Evolutionary conservation across 1,140 invertebrate genomes (phyloP).

Genomic region (Vollenhovia emeryi): DNA sequence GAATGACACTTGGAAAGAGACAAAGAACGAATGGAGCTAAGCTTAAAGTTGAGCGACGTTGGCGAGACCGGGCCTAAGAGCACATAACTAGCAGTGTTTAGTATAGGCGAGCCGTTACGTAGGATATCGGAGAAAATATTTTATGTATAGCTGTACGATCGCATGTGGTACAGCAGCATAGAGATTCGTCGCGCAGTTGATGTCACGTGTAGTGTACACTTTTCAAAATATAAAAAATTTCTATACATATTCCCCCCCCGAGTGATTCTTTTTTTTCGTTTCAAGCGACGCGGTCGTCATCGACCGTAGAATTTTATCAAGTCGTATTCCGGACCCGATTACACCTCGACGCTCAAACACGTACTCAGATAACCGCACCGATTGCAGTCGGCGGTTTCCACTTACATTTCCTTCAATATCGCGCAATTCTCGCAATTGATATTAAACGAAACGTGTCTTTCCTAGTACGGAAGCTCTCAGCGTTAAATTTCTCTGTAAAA

Average conservation of each 20-base stretch:
- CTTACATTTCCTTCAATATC: not conserved
- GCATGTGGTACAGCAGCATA: not conserved
- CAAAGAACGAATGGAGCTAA: no score
- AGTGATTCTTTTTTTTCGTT: not conserved
- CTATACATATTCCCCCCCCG: not conserved
- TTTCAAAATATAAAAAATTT: slow-evolving; percentile 17
- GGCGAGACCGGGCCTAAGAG: no score
- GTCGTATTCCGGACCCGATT: not conserved
- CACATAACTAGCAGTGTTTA: not conserved
- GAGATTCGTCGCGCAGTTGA: not conserved
- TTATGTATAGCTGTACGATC: not conserved
- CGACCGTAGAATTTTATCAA: not conserved
- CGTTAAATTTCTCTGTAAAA: not conserved
- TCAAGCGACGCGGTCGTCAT: not conserved
- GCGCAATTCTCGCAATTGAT: not conserved
- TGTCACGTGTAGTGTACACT: not conserved
- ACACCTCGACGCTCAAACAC: not conserved
- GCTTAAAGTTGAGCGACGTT: no score
- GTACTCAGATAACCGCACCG: not conserved
- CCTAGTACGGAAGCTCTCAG: not conserved
- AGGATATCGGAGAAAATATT: not conserved
- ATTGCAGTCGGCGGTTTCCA: not conserved
- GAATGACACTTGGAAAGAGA: no score
- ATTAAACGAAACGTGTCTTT: not conserved
- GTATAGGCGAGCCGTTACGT: not conserved